Conservation (phyloP, 2,888 invertebrate species). For the Drosophila sordidapex region DNA sequence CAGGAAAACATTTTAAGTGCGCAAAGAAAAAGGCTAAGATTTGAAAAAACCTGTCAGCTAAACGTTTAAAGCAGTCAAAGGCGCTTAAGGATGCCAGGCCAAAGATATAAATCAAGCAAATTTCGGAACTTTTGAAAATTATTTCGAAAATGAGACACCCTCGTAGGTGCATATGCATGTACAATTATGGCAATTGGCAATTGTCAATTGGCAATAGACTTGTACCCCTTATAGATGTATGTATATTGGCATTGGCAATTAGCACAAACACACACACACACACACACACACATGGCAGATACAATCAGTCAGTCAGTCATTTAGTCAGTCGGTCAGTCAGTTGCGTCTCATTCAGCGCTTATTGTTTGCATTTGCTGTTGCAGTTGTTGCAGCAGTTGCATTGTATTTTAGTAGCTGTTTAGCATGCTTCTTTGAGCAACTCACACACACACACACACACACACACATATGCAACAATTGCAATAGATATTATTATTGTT, state of each 20-base stretch:
- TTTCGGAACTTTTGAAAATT: not conserved
- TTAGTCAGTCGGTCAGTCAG: slow-evolving; percentile 19
- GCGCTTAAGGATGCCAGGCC: not conserved
- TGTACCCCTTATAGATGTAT: slow-evolving; percentile 16
- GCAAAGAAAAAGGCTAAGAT: not conserved
- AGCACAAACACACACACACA: slow-evolving; percentile 51
- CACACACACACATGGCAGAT: slow-evolving; percentile 2
- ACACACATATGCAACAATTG: slow-evolving; percentile 22
- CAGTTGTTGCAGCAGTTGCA: slow-evolving; percentile 48
- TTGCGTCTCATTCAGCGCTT: slow-evolving; percentile 36
- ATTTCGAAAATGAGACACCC: not conserved
- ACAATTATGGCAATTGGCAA: slow-evolving; percentile 16
- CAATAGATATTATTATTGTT: slow-evolving; percentile 52
- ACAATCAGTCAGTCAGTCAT: slow-evolving; percentile 17
- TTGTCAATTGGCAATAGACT: slow-evolving; percentile 30
- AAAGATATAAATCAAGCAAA: not conserved
- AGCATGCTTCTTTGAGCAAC: slow-evolving; percentile 80
- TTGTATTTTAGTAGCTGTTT: slow-evolving; percentile 76
- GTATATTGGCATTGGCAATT: slow-evolving; percentile 58
- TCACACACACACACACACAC: slow-evolving; percentile 36
- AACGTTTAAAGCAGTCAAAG: not conserved
- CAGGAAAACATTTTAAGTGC: not conserved
- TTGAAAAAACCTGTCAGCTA: not conserved
- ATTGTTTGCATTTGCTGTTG: slow-evolving; percentile 56
- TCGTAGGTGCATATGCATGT: not conserved